Evolutionary conservation across 2,113 vertebrate genomes (phyloP).

Genomic region (Lipotes vexillifer): DNA sequence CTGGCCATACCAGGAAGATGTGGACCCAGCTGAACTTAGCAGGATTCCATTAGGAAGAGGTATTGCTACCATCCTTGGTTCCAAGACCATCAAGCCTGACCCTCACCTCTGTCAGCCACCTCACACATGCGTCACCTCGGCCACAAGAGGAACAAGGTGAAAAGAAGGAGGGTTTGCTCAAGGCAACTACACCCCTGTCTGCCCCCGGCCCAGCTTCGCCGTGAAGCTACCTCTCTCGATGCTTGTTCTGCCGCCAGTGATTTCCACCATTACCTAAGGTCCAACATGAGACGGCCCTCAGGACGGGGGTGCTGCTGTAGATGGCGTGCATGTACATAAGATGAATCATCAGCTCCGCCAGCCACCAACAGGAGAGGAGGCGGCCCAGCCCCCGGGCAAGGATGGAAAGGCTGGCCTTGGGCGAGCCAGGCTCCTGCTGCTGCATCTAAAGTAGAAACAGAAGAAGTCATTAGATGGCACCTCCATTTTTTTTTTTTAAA

Average conservation of each 20-base stretch:
- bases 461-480: background rate
- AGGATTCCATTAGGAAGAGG: background rate
- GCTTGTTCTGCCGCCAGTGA: fast-evolving
- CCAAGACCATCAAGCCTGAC: background rate
- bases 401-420: slow-evolving; percentile 57
- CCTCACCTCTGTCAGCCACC: background rate
- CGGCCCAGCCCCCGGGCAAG: slow-evolving; percentile 80
- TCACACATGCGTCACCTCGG: background rate
- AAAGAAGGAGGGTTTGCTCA: background rate
- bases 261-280: slow-evolving; percentile 85
- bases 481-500: background rate
- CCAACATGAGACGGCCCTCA: slow-evolving; percentile 90
- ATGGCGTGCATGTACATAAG: slow-evolving; percentile 95
- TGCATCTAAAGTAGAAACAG: slow-evolving; percentile 83
- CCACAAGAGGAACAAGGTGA: background rate
- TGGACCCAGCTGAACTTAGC: background rate
- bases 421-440: slow-evolving; percentile 69
- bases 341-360: slow-evolving; percentile 93
- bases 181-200: background rate
- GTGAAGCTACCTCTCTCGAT: background rate
- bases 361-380: slow-evolving; percentile 90
- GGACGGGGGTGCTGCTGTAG: slow-evolving; percentile 85
- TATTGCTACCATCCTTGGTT: too few species aligned
- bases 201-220: fast-evolving
- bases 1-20: background rate